These are phyloP conservation scores for Xenopus borealis DNA, from an alignment of 2,113 vertebrate species.

Conservation along the genomic window DNA sequence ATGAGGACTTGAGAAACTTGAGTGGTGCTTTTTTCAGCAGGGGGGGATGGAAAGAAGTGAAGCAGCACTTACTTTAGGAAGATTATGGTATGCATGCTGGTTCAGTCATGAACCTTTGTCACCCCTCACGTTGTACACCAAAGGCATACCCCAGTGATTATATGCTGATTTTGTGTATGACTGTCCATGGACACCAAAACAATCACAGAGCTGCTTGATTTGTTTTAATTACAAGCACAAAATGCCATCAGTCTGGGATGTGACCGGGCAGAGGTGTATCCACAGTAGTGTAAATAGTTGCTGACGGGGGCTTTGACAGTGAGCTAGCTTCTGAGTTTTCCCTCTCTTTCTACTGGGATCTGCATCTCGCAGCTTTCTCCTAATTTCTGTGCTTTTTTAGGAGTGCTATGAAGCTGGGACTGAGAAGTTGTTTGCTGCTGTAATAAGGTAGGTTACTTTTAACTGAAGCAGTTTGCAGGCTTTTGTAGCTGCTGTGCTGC, in stretches of 20 bases:
- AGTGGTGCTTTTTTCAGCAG: slow-evolving; percentile 58
- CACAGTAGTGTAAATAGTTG: slow-evolving; percentile 93
- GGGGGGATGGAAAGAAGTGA: slow-evolving; percentile 48
- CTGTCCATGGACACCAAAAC: slow-evolving; percentile 96
- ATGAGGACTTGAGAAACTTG: slow-evolving; percentile 70
- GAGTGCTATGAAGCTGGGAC: slow-evolving; percentile 93
- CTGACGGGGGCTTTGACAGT: slow-evolving; percentile 91
- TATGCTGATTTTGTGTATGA: slow-evolving; percentile 95
- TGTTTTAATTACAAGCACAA: slow-evolving; percentile 97
- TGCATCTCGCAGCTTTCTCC: slow-evolving; percentile 79
- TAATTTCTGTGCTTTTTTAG: slow-evolving; percentile 78
- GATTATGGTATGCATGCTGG: slow-evolving; percentile 87
- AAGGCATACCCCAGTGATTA: slow-evolving; percentile 87
- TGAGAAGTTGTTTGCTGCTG: slow-evolving; percentile 80
- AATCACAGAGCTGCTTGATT: slow-evolving; percentile 98
- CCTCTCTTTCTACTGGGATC: slow-evolving; percentile 81
- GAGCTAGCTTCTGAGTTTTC: slow-evolving; percentile 86
- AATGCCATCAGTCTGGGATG: slow-evolving; percentile 93
- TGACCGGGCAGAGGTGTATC: slow-evolving; percentile 92
- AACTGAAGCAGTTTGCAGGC: slow-evolving; percentile 71
- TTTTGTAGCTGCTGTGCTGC: slow-evolving; percentile 63
- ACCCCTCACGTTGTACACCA: slow-evolving; percentile 85
- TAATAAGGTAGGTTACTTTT: slow-evolving; percentile 92
- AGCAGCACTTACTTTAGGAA: slow-evolving; percentile 83
- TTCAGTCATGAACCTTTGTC: slow-evolving; percentile 86